phyloP scores from a whole-genome alignment of 2,113 vertebrate species.

The Oostethus manadensis region DNA sequence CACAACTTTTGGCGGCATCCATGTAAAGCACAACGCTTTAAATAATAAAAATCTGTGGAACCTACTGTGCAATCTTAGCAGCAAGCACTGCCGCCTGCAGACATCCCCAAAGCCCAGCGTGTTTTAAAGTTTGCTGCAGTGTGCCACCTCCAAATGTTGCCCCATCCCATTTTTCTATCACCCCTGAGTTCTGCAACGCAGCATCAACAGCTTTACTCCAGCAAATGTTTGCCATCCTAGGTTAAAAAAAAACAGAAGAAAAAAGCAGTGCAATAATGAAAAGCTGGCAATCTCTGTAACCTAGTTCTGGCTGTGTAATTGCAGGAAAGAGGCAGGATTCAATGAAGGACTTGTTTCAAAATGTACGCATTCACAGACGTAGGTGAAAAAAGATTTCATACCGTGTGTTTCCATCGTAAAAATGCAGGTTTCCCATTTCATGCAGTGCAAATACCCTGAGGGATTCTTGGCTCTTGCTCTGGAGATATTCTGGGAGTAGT shows the following conservation, averaged over 20 bases:
- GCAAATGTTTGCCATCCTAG: constrained; percentile 80
- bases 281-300: background rate
- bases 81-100: constrained; percentile 83
- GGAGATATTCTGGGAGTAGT: constrained; percentile 74
- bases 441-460: constrained; percentile 83
- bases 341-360: background rate
- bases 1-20: background rate
- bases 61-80: constrained; percentile 93
- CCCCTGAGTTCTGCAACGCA: constrained; percentile 72
- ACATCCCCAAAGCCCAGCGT: constrained; percentile 87
- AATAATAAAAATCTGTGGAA: constrained; percentile 25
- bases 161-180: constrained; percentile 81
- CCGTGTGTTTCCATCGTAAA: constrained; percentile 81
- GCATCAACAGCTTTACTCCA: constrained; percentile 88
- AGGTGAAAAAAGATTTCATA: constrained; percentile 40
- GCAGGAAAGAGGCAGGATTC: background rate
- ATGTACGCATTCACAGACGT: background rate
- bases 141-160: constrained; percentile 59
- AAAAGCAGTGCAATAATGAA: background rate
- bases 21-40: background rate
- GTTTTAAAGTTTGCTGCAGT: constrained; percentile 75
- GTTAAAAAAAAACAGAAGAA: constrained; percentile 13
- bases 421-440: constrained; percentile 85
- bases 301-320: background rate
- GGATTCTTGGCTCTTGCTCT: constrained; percentile 70